phyloP scores from a whole-genome alignment of 2,113 vertebrate species.

The Mola mola region DNA sequence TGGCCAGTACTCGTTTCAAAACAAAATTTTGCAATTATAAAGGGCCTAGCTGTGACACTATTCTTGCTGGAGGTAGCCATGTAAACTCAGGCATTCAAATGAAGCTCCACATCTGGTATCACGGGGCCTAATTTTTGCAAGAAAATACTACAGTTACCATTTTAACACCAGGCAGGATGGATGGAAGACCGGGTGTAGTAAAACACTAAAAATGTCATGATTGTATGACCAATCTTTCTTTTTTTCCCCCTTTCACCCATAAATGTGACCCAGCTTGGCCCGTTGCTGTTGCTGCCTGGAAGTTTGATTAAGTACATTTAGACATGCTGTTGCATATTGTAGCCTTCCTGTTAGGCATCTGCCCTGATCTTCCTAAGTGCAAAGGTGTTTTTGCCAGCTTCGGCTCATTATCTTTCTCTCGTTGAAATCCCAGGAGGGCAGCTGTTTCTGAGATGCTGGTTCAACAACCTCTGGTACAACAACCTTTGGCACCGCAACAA shows the following conservation, averaged over 20 bases:
- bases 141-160: constrained; percentile 33
- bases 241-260: background rate
- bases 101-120: constrained; percentile 37
- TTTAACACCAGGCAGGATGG: constrained; percentile 6
- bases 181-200: background rate
- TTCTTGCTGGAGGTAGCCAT: constrained; percentile 20
- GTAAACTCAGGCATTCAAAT: constrained; percentile 28
- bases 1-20: no score
- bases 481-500: constrained; percentile 22
- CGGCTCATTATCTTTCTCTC: constrained; percentile 13
- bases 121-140: constrained; percentile 44
- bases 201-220: background rate
- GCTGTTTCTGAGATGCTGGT: constrained; percentile 27
- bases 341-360: constrained; percentile 16
- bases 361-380: constrained; percentile 31
- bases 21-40: no score
- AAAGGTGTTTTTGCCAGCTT: constrained; percentile 34
- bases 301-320: constrained; percentile 10
- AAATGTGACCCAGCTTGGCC: accelerated
- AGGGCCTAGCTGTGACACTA: background rate
- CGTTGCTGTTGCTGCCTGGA: constrained; percentile 2
- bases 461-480: constrained; percentile 24
- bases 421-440: constrained; percentile 18
- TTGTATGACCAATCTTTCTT: background rate
- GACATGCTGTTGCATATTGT: background rate